Evolutionary conservation across 1,140 invertebrate genomes (phyloP), one percentile per base, ranked within the genome.

Genomic region (Radopholus similis): DNA sequence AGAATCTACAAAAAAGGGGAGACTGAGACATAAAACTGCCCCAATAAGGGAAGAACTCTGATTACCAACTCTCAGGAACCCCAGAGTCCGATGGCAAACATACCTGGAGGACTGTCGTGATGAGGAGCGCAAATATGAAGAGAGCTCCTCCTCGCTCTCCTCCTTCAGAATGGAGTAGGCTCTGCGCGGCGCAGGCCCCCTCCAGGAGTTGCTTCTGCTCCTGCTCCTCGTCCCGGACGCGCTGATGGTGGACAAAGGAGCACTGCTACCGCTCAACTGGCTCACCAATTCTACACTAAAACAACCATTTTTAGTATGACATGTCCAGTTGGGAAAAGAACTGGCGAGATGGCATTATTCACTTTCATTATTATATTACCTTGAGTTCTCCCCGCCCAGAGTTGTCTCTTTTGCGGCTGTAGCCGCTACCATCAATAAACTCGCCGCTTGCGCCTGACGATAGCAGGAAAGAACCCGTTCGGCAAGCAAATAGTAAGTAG

Each of bases 401-500:
- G n/a, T n/a, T n/a, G 18, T 49, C 18, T 47, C 38, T 28, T 51
- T 28, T 4, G 21, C 38, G 6, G 58, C 58, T 3, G 57, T 34
- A 13, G 56, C 68, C 18, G 26, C 11, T 13, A 30, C 23, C 54
- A 63, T 51, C 47, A 57, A 32, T 66, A n/a, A 30, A 37, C 37
- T 37, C 30, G 21, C 1, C n/a, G 78, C 78, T 67, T 82, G 77
- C 18, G 72, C 70, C 63, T 77, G 68, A 23, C 79, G 37, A 57
- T 79, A 73, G 4, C 68, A 66, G 6, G 71, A 42, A 9, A 81
- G 55, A 26, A 93, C 92, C 66, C 93, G 85, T 85, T 98, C 95
- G 26, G 93, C 94, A 68, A 98, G 85, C 73, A 98, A 85, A 85
- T 93, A 98, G 85, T 97, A 98, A 32, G 95, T 98, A 30, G 95